A percentile compares a stretch with the other conserved stretches of the same genome.
Conservation (phyloP, 2,888 invertebrate species). For the Drosophila putrida region DNA sequence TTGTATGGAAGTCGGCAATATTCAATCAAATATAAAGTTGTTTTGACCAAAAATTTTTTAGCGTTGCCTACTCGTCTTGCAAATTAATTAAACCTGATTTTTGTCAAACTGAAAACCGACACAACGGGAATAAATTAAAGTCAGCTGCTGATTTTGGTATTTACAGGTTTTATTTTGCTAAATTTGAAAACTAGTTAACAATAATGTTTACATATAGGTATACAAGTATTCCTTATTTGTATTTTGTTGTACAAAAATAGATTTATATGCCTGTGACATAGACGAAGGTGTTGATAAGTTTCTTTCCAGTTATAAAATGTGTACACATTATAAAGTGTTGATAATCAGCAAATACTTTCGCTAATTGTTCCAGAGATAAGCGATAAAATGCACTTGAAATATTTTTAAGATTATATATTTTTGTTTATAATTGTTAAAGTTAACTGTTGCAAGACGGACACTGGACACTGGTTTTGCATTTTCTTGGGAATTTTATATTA, state of each 20-base stretch:
- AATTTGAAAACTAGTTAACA: constrained; percentile 53
- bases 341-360: constrained; percentile 61
- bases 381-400: constrained; percentile 44
- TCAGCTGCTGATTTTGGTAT: constrained; percentile 27
- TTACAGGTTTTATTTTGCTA: constrained; percentile 25
- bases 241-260: constrained; percentile 45
- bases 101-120: constrained; percentile 20
- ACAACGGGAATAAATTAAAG: constrained; percentile 46
- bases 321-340: constrained; percentile 32
- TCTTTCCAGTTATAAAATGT: constrained; percentile 28
- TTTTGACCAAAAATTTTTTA: constrained; percentile 22
- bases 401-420: constrained; percentile 35
- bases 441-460: neutral
- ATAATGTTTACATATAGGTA: constrained; percentile 15
- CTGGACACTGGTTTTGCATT: neutral
- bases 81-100: constrained; percentile 51
- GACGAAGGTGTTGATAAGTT: constrained; percentile 35
- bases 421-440: neutral
- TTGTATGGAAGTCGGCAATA: constrained; percentile 11
- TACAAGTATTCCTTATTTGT: constrained; percentile 12
- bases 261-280: constrained; percentile 24
- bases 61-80: constrained; percentile 39
- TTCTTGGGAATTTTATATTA: neutral
- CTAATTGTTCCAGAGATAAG: constrained; percentile 55
- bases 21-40: constrained; percentile 32